Evolutionary conservation across 2,797 vertebrate genomes (phyloP), one percentile per base, ranked within the genome.

Genomic region (Microcaecilia unicolor): DNA sequence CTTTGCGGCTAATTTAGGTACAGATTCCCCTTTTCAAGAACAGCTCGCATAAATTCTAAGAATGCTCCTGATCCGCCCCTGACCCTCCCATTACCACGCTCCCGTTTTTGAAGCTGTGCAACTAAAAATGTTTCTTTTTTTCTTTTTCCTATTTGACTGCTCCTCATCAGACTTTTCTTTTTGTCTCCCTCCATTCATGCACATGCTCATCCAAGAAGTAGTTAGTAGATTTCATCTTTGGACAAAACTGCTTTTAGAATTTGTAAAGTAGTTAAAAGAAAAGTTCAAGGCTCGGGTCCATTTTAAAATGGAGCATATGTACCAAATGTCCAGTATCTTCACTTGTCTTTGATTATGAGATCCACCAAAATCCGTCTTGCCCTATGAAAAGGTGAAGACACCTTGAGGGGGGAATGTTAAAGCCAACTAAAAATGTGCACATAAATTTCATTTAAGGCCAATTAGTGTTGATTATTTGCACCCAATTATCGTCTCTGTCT

Each of bases 141-240:
- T 87, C 80, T 81, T 87, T 84, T 84, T 85, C 81, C 86, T 79
- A 83, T 87, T 81, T 75, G 73, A 78, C 80, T 84, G 78, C 80
- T 83, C 79, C 80, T 78, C 76, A 46, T 78, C 76, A 78, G 73
- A 80, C 77, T 75, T 67, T 82, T 56, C 74, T 71, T 66, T 56
- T 59, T 66, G 41, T 83, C 75, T 84, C 75, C 78, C 70, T 78
- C 74, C 75, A 78, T 81, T 81, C 74, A 88, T 85, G 77, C 70
- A 84, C 81, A 84, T 74, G 82, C 85, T 91, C 85, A 88, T 80
- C 82, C 88, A 86, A 91, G 87, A 91, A 90, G 87, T 90, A 84
- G 71, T 80, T 78, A 83, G n/a, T n/a, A n/a, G 76, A 71, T 88
- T 86, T 79, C 82, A 80, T 83, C 75, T 89, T 84, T 86, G 85